Base-by-base conservation (phyloP, 2,888 invertebrate genomes). In the Liodrosophila aerea region DNA sequence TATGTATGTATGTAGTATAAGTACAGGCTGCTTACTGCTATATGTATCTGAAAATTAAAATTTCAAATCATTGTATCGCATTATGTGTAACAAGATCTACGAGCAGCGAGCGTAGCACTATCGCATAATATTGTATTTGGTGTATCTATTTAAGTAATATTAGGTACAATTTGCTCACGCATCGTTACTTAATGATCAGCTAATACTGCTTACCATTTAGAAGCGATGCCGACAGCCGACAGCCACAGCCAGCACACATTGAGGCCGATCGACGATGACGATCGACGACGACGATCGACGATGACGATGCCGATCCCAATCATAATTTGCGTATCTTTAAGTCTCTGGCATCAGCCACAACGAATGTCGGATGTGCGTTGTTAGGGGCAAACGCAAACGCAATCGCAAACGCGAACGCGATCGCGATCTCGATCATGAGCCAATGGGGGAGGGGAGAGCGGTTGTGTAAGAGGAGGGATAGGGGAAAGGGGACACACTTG, bases 271-370 rank as follows among this genome's bases (percentile, higher is more conserved):
- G 39, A 8, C 22, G 9, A 51, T 22, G 47, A 4, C 40, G 58
- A 33, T 22, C 36, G 43, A 9, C 29, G 53, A 40, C 22, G 57
- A 1, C 58, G 53, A 44, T 44, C 3, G 52, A n/a, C 51, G 57
- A 49, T 56, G 64, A 29, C 63, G 56, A 46, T 65, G 64, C 51
- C 49, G 60, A 65, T 60, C 47, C 57, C 65, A 65, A 70, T 65
- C 70, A 61, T 65, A 70, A 65, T 70, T 70, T 70, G 69, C 70
- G 69, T 69, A 69, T 57, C 52, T 22, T 22, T 22, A 22, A 22
- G 22, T 22, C 22, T 22, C 3, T 22, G 22, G 22, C 22, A 22
- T 4, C 22, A 22, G 22, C 22, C 22, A 22, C 22, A 22, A 5
- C 64, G 49, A 54, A 34, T 36, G 43, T 43, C 46, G 58, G 37